Evolutionary conservation across 2,797 vertebrate species (phyloP), one percentile per base, ranked within the genome.

Genomic region (Hydrolagus colliei): DNA sequence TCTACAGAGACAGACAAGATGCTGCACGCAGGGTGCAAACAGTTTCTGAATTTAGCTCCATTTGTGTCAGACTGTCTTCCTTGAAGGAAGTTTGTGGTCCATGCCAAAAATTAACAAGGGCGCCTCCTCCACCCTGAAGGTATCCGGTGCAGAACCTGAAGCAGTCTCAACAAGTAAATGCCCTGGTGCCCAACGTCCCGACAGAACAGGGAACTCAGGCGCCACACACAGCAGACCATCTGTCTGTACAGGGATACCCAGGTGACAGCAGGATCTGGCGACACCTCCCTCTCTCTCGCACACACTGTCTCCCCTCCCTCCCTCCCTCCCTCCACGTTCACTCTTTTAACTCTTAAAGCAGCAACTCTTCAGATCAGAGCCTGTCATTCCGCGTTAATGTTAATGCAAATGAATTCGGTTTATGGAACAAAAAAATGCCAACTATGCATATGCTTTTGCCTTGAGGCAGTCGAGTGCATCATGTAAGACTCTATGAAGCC

Each of bases 31-130:
- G 16, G 11, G 63, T n/a, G 65, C 78, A 80, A 80, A 63, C 3
- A 12, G 62, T 14, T 61, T 80, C n/a, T 65, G 63, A 82, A 67
- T 9, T 67, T 67, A 32, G 63, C 78, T 9, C 78, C 22, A 32
- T 9, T 68, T 9, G 22, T 68, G 65, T 16, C 27, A 63, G 65
- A 84, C 65, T 87, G 88, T 90, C 88, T 88, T 92, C 91, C 92
- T 91, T 88, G 90, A 88, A 90, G 92, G 93, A 94, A 94, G 91
- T 75, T 89, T 87, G 88, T 87, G 88, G 89, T 90, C 87, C 90
- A 90, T 89, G 93, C 90, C 87, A 87, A 90, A 86, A 86, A 87
- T 87, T 90, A 88, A 88, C 88, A 86, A 87, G 90, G 89, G 88
- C 91, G 91, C 90, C 92, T 90, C 91, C 89, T 87, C 89, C 91